phyloP scores from a whole-genome alignment of 2,888 invertebrate genomes.

The Drosophila stalkeri region DNA sequence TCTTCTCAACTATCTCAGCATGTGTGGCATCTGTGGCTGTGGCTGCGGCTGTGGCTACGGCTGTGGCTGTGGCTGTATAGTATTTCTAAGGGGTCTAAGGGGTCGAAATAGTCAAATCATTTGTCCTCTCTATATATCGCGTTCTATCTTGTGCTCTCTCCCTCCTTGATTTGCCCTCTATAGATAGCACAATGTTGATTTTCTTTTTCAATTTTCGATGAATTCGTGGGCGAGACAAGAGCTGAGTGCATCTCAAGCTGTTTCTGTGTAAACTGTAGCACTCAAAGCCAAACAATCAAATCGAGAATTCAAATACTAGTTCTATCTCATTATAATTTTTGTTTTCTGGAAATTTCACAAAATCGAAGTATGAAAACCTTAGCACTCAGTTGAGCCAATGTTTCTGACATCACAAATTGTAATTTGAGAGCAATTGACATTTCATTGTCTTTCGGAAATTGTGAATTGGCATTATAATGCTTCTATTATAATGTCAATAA shows the following conservation, averaged over 20 bases:
- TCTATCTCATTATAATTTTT: background rate
- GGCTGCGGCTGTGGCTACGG: background rate
- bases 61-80: background rate
- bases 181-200: conserved; percentile 1
- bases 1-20: conserved; percentile 23
- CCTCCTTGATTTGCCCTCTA: background rate
- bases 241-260: conserved; percentile 1
- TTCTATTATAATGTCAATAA: background rate
- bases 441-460: background rate
- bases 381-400: background rate
- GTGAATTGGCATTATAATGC: too few relatives aligned
- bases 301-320: background rate
- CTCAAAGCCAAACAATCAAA: conserved; percentile 1
- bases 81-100: background rate
- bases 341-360: background rate
- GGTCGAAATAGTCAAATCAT: background rate
- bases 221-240: background rate
- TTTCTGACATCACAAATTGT: background rate
- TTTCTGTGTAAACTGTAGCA: background rate
- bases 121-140: background rate
- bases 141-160: too few relatives aligned
- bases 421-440: background rate
- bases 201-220: conserved; percentile 3
- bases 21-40: conserved; percentile 7
- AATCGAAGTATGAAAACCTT: background rate